Evolutionary conservation across 2,797 vertebrate genomes (phyloP), one percentile per base, ranked within the genome.

Genomic region (Acanthornis magna): DNA sequence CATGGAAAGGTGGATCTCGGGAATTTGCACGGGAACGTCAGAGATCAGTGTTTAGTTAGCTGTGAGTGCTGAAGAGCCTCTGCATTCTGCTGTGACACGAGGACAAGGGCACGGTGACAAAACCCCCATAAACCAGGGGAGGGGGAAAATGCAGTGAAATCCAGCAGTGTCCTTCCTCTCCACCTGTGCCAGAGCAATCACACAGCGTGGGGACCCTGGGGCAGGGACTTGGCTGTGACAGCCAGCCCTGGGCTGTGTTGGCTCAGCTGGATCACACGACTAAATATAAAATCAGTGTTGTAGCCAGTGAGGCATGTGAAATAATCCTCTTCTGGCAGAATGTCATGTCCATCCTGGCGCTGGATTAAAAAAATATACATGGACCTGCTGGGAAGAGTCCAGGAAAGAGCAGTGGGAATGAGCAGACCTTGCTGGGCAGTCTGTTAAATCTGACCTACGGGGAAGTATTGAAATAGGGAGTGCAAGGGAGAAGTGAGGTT

Each of bases 291-390:
- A 38, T 30, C 48, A 26, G 89, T 63, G 43, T 32, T 50, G 54
- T 23, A 58, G 68, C 72, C 89, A 57, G 82, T 3, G 51, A 91
- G 91, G 94, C 87, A 12, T 76, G 92, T 47, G 78, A 57, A 88
- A 70, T 75, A 88, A 92, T 95, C 85, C 85, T 91, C 72, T 67
- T 48, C 42, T 95, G 94, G 94, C 93, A 93, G 53, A 82, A 40
- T 67, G 30, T 27, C 29, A 27, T 53, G 82, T 85, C 91, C 89
- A 54, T 85, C 76, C 93, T 95, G 94, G 79, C 89, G 38, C 29
- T 11, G 53, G 61, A 12, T 61, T 91, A 6, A 67, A 71, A 80
- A 85, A 74, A 89, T 76, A 57, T 34, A 77, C 87, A 7, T 57
- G 85, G 81, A 67, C 40, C 36, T 89, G 38, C 85, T 95, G 95